Percentiles rank a stretch among this genome's conserved stretches.
Conservation (phyloP, 2,113 vertebrate genomes). For the Dolichotis patagonum region DNA sequence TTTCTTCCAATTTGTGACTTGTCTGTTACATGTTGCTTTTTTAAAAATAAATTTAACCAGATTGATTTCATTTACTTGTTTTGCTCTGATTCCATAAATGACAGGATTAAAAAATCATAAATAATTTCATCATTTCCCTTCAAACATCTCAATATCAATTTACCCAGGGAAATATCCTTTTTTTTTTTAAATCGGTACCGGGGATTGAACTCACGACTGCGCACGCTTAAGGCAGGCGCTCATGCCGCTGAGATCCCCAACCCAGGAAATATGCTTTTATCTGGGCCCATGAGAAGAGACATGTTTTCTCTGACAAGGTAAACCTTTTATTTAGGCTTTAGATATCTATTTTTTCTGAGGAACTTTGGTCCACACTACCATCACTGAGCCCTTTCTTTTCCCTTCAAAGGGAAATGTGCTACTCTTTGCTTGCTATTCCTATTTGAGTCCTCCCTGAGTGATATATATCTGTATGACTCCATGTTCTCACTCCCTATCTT, state of each 20-base stretch:
- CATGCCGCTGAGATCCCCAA: too few relatives aligned
- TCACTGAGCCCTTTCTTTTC: neutral
- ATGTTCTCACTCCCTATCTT: neutral
- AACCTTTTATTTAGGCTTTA: neutral
- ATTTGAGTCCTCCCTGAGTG: neutral
- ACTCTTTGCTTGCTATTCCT: neutral
- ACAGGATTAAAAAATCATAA: constrained; percentile 2
- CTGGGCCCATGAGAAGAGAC: neutral
- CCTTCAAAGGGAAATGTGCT: neutral
- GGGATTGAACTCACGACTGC: too few relatives aligned
- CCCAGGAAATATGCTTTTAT: neutral
- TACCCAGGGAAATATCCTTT: neutral
- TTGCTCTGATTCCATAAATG: constrained; percentile 6
- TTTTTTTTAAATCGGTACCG: too few relatives aligned
- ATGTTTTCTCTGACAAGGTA: neutral
- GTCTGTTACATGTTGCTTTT: neutral
- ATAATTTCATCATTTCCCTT: neutral
- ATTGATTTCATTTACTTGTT: neutral
- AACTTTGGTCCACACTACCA: neutral
- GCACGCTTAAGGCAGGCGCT: too few relatives aligned
- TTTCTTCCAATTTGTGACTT: neutral
- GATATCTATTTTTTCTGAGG: neutral
- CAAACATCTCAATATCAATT: neutral
- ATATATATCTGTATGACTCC: neutral
- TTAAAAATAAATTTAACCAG: neutral